Base-by-base conservation (phyloP, 2,797 vertebrate species). In the Pipistrellus pipistrellus region DNA sequence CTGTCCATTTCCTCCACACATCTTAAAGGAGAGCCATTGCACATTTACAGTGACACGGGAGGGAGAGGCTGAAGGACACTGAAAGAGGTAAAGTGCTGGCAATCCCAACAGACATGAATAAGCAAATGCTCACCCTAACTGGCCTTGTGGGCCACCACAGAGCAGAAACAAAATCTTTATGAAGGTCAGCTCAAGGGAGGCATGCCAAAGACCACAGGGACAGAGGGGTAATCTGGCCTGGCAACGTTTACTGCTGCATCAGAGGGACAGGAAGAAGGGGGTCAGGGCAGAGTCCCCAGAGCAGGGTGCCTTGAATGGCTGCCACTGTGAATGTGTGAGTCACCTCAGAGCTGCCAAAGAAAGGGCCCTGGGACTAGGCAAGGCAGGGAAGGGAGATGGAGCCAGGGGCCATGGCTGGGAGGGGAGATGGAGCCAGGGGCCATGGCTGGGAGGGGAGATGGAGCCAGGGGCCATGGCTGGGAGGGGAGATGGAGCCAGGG, bases 361-460 rank as follows among this genome's bases (percentile, higher is more conserved):
- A 72, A 59, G 10, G 15, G 6, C 35, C n/a, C 35, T 15, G 64
- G 55, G 4, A 55, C 2, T 2, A 27, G 25, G 11, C 0, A 0
- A 27, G 8, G 6, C 4, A 0, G 6, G 14, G 11, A 55, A 21
- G 53, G 53, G 3, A 3, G 0, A 18, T 4, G 18, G 55, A 41
- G 13, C 2, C 35, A 35, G 18, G 17, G 18, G 17, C 18, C 51
- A 53, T 53, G 53, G 20, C 7, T 2, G 35, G 2, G 35, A 35
- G 1, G 8, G 53, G 20, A 3, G 0, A 18, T 4, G 18, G 55
- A 41, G 13, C 2, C 35, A 35, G 18, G 17, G 18, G 17, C 18
- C 51, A 53, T 53, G 53, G 20, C 7, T 2, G 35, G 2, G 35
- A 35, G 1, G 8, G 53, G 20, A n/a, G n/a, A n/a, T n/a, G n/a